phyloP scores from a whole-genome alignment of 2,888 invertebrate genomes.

The Clepsis dumicolana region DNA sequence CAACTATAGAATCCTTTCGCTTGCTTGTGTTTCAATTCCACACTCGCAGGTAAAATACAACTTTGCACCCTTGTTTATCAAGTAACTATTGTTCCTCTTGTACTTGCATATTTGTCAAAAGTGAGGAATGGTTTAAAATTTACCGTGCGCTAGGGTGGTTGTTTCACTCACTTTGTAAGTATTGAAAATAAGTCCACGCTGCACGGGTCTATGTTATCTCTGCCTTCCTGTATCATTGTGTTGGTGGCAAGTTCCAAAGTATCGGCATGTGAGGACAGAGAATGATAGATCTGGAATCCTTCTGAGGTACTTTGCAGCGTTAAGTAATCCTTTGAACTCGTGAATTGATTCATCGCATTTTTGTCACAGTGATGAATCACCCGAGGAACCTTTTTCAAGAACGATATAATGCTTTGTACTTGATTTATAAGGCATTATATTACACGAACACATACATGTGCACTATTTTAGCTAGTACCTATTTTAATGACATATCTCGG shows the following conservation, averaged over 20 bases:
- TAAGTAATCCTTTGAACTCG: slow-evolving; percentile 43
- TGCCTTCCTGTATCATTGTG: not conserved
- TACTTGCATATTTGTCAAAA: no score
- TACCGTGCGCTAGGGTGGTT: no score
- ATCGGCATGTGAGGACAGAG: slow-evolving; percentile 35
- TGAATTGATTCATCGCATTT: slow-evolving; percentile 43
- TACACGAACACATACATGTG: slow-evolving; percentile 1
- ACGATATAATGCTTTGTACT: slow-evolving; percentile 27
- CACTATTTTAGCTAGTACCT: not conserved
- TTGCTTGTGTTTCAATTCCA: no score
- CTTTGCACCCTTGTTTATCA: no score
- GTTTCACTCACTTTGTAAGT: not conserved
- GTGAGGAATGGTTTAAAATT: no score
- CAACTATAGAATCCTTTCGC: no score
- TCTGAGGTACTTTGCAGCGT: slow-evolving; percentile 38
- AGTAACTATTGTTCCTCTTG: no score
- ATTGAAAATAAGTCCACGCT: not conserved
- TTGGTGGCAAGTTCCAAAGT: slow-evolving; percentile 10
- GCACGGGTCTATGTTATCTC: not conserved
- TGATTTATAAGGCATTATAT: slow-evolving; percentile 35
- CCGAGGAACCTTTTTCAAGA: slow-evolving; percentile 35
- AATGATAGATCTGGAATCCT: slow-evolving; percentile 41
- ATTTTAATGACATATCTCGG: not conserved
- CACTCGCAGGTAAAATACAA: no score
- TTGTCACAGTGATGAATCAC: slow-evolving; percentile 43